phyloP scores from a whole-genome alignment of 2,797 vertebrate species.

The Malacoctenus gilli region DNA sequence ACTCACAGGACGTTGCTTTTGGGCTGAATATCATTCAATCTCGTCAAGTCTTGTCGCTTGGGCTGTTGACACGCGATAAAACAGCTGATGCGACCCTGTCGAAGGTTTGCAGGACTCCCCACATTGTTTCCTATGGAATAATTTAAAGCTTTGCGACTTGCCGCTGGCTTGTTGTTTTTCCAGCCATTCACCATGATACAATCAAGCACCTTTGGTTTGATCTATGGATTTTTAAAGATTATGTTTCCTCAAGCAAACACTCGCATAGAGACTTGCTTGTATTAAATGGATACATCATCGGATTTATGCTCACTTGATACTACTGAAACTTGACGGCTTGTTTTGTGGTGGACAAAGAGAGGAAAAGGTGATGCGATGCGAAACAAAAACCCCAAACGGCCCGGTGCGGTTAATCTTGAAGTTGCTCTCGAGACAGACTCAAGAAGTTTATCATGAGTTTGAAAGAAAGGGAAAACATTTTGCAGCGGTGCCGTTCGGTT shows the following conservation, averaged over 20 bases:
- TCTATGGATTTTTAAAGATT: background rate
- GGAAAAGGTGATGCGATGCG: too few species aligned
- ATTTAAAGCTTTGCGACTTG: background rate
- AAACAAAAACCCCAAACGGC: too few species aligned
- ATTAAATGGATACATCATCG: background rate
- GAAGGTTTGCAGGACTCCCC: background rate
- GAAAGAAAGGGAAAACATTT: constrained; percentile 16
- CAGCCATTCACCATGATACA: background rate
- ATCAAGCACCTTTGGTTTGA: background rate
- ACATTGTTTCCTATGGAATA: background rate
- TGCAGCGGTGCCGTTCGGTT: constrained; percentile 22
- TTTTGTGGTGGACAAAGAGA: too few species aligned
- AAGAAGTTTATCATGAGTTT: background rate
- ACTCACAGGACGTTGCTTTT: constrained; percentile 25
- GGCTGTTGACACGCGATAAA: background rate
- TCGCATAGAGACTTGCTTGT: background rate
- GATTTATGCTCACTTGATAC: too few species aligned
- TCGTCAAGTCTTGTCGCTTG: constrained; percentile 19
- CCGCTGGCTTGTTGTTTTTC: background rate
- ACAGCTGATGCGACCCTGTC: constrained; percentile 1
- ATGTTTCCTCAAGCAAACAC: background rate
- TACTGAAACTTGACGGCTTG: too few species aligned
- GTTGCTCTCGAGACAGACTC: too few species aligned
- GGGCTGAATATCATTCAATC: constrained; percentile 17
- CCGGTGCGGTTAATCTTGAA: too few species aligned